Base-by-base conservation (phyloP, 2,888 invertebrate genomes). In the Macrophya annulata region DNA sequence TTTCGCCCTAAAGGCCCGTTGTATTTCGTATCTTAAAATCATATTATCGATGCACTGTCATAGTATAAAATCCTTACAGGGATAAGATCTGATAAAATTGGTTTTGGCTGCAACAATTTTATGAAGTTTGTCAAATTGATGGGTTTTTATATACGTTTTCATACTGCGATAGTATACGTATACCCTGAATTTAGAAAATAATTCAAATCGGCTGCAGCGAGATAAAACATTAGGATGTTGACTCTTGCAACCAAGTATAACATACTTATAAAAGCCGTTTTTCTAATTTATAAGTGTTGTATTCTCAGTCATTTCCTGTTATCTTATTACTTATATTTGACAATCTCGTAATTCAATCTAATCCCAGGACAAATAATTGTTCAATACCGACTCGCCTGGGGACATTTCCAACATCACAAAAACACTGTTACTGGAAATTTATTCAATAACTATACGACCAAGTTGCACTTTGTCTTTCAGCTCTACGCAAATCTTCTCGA, bases 351-450 rank as follows among this genome's bases (percentile, higher is more conserved):
- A 74, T 74, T 45, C 21, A 45, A 12, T 45, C 12, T 12, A n/a
- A 74, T 37, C 45, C 9, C 72, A 17, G 43, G 4, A 21, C 45
- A 74, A 74, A 74, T 45, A 74, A 45, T 74, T 74, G 45, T 21
- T 74, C 40, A 71, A 6, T 45, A 21, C 45, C 43, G 25, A 45
- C 21, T n/a, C n/a, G n/a, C n/a, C n/a, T n/a, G n/a, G n/a, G 9
- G 1, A 43, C 10, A 40, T 68, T 37, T 5, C 21, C 62, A 68
- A 72, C n/a, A 21, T 45, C 21, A 40, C 9, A 1, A 15, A 21
- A 43, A 45, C n/a, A 21, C n/a, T 72, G 43, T 72, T 40, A 21
- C 45, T 3, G 10, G 0, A 21, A 21, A 17, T 71, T 17, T 65
- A 65, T 65, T 15, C 4, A 15, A 65, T 65, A 4, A 31, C 21